phyloP scores from a whole-genome alignment of 2,113 vertebrate species.

The Cariama cristata region DNA sequence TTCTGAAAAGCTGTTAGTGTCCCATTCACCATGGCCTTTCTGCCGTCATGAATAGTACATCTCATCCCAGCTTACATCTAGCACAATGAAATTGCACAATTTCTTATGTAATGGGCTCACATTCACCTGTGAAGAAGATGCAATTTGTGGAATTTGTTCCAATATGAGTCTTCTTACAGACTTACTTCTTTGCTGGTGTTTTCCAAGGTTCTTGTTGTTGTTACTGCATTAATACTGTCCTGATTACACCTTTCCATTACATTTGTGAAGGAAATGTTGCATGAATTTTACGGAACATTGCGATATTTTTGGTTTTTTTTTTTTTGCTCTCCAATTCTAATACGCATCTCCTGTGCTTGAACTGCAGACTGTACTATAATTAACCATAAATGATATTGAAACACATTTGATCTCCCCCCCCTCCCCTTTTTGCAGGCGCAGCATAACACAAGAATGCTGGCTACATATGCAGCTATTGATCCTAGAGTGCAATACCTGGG shows the following conservation, averaged over 20 bases:
- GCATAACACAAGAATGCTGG: constrained; percentile 97
- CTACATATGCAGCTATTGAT: constrained; percentile 95
- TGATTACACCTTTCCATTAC: not conserved
- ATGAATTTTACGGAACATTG: not conserved
- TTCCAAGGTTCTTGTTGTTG: not conserved
- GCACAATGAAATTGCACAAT: not conserved
- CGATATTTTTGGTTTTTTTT: not conserved
- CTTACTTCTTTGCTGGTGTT: not conserved
- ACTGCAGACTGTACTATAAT: not conserved
- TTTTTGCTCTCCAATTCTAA: not conserved
- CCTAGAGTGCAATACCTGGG: constrained; percentile 93
- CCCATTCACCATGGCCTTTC: not conserved
- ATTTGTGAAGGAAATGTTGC: not conserved
- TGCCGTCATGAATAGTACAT: not conserved
- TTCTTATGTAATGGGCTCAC: not conserved
- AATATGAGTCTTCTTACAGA: not conserved
- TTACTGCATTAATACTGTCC: not conserved
- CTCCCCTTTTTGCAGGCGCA: constrained; percentile 84
- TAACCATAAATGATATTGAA: not conserved
- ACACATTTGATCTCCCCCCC: not conserved
- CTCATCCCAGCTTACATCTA: not conserved
- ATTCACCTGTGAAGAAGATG: not conserved
- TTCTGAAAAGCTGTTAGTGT: not conserved
- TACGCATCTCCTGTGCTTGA: not conserved
- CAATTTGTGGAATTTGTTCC: not conserved